A percentile compares a stretch with the other conserved stretches of the same genome.
These are phyloP conservation scores for Stichodactyla mertensii DNA, from an alignment of 64 coral and sea anemone species.

Conservation along the genomic window DNA sequence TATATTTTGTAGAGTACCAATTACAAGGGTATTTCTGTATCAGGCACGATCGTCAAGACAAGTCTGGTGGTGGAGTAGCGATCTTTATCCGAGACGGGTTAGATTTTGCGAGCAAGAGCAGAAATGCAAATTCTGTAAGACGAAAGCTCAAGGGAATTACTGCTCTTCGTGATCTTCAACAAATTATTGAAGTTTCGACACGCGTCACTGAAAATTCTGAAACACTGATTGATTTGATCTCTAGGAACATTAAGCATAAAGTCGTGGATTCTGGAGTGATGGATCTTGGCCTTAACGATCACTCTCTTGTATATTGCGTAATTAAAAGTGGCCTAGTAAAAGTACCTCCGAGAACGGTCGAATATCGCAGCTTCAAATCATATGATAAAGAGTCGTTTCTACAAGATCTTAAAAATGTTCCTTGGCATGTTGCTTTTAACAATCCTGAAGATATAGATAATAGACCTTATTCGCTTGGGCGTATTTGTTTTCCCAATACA, in stretches of 20 bases:
- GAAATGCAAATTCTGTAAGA: too few species aligned
- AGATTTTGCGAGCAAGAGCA: too few species aligned
- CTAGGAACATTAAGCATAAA: constrained; percentile 29
- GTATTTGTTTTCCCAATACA: too few species aligned
- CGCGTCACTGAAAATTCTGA: constrained; percentile 33
- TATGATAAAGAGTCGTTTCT: constrained; percentile 43
- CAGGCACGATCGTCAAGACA: neutral
- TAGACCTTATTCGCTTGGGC: too few species aligned
- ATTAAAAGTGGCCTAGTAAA: constrained; percentile 39
- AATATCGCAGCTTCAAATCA: constrained; percentile 50
- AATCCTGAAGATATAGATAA: constrained; percentile 43
- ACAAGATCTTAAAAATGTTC: constrained; percentile 50
- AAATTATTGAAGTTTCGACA: constrained; percentile 35
- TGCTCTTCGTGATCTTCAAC: constrained; percentile 10
- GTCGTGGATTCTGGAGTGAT: constrained; percentile 44
- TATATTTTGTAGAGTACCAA: too few species aligned
- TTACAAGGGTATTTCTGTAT: too few species aligned
- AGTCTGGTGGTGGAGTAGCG: neutral
- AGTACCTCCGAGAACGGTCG: constrained; percentile 40
- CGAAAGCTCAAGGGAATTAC: too few species aligned
- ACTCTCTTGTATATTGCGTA: constrained; percentile 45
- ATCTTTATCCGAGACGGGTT: too few species aligned
- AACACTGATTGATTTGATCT: constrained; percentile 52
- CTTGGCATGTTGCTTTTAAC: constrained; percentile 52
- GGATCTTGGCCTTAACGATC: constrained; percentile 43